Conservation (phyloP, 2,888 invertebrate species). For the Stratiomys singularior region DNA sequence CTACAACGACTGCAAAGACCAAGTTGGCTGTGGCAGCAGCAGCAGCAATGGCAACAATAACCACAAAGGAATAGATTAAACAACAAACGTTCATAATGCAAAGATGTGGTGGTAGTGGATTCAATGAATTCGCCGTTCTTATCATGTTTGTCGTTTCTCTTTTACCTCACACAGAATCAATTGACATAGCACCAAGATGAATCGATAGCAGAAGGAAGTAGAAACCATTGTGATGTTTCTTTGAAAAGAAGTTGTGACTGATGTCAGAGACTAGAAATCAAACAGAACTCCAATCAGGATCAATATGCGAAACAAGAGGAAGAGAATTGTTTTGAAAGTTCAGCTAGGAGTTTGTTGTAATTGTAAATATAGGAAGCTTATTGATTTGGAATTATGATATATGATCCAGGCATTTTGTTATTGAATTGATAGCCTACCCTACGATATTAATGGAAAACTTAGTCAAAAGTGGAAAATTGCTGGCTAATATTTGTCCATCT, state of each 20-base stretch:
- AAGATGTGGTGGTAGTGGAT: neutral
- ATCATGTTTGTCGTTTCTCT: conserved; percentile 20
- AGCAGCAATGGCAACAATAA: neutral
- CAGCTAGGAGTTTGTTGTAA: too few relatives aligned
- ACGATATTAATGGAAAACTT: too few relatives aligned
- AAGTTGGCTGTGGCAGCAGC: too few relatives aligned
- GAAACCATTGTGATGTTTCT: conserved; percentile 15
- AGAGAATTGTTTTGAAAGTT: neutral
- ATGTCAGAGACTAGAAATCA: conserved; percentile 3
- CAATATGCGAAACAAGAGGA: neutral
- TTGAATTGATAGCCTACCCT: too few relatives aligned
- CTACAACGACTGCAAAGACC: too few relatives aligned
- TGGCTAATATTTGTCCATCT: too few relatives aligned
- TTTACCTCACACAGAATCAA: neutral
- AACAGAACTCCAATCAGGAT: neutral
- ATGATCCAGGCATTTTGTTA: too few relatives aligned
- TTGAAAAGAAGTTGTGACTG: neutral
- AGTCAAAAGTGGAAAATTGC: too few relatives aligned
- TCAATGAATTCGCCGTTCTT: neutral
- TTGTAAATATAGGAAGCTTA: too few relatives aligned
- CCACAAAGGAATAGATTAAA: neutral
- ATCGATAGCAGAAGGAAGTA: neutral
- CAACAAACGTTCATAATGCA: neutral
- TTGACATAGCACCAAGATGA: conserved; percentile 25
- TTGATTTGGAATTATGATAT: too few relatives aligned